These are phyloP conservation scores for Erpobdella octoculata DNA, from an alignment of 2,888 invertebrate genomes.

Conservation along the genomic window DNA sequence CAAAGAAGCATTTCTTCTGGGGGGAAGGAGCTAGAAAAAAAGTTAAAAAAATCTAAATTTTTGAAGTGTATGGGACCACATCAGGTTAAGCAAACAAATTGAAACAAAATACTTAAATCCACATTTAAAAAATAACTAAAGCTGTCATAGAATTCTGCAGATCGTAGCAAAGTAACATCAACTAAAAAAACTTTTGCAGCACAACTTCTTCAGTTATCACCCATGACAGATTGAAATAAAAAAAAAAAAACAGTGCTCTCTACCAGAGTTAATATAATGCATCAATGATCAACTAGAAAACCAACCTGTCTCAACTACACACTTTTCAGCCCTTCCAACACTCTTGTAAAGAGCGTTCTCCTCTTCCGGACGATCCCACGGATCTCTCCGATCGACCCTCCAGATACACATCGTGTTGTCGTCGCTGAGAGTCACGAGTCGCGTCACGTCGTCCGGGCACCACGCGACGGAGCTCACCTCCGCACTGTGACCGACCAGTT, in stretches of 20 bases:
- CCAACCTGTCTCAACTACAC: not conserved
- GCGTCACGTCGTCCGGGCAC: slow-evolving; percentile 32
- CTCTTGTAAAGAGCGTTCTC: not conserved
- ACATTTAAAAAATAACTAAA: too few relatives aligned
- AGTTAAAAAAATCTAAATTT: too few relatives aligned
- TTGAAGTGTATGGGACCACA: too few relatives aligned
- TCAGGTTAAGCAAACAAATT: too few relatives aligned
- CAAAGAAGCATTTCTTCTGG: slow-evolving; percentile 21
- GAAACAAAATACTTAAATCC: too few relatives aligned
- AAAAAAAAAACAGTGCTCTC: too few relatives aligned
- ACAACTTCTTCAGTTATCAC: too few relatives aligned
- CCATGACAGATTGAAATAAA: too few relatives aligned
- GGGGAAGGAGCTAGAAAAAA: not conserved
- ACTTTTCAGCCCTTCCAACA: not conserved
- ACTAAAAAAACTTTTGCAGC: too few relatives aligned
- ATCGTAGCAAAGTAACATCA: too few relatives aligned
- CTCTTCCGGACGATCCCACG: not conserved
- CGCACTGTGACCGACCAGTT: slow-evolving; percentile 68
- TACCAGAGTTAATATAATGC: too few relatives aligned
- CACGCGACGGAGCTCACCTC: slow-evolving; percentile 60
- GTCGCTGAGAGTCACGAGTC: slow-evolving; percentile 37
- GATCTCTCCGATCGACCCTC: slow-evolving; percentile 24
- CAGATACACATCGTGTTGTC: slow-evolving; percentile 35
- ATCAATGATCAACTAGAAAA: not conserved
- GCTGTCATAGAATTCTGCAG: too few relatives aligned